A percentile compares a stretch with the other conserved stretches of the same genome.
phyloP scores from a whole-genome alignment of 1,140 invertebrate genomes.

The Drosophila dunni region DNA sequence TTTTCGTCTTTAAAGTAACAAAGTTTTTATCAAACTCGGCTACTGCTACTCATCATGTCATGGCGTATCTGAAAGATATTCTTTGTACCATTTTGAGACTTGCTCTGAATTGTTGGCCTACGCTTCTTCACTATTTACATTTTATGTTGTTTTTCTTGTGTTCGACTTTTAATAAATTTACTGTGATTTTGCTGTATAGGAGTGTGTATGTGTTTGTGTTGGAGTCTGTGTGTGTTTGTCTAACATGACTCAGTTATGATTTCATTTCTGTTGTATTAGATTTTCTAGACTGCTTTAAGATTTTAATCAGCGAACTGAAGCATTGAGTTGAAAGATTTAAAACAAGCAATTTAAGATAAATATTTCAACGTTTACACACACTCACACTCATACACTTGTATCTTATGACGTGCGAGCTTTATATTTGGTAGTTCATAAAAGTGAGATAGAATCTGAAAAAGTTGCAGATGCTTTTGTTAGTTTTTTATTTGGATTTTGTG shows the following conservation, averaged over 20 bases:
- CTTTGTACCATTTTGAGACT: constrained; percentile 2
- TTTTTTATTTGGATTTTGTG: background rate
- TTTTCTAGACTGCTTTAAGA: constrained; percentile 42
- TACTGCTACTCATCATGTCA: constrained; percentile 7
- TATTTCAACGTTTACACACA: constrained; percentile 17
- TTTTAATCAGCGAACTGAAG: constrained; percentile 47
- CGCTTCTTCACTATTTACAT: constrained; percentile 41
- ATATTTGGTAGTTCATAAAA: constrained; percentile 15
- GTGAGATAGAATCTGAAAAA: background rate
- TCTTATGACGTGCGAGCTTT: constrained; percentile 4
- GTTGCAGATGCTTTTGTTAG: background rate
- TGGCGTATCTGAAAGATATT: background rate
- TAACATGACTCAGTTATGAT: constrained; percentile 52
- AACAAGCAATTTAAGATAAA: constrained; percentile 36
- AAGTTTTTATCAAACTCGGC: constrained; percentile 19
- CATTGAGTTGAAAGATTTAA: constrained; percentile 42
- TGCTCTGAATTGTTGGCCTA: constrained; percentile 43
- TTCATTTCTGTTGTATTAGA: constrained; percentile 43
- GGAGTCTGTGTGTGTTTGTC: background rate
- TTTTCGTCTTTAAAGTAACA: constrained; percentile 8
- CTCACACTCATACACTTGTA: background rate
- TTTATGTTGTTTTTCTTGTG: constrained; percentile 42
- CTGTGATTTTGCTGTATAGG: constrained; percentile 2
- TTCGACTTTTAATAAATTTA: constrained; percentile 36
- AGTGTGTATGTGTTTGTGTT: background rate